Percentiles rank a stretch among this genome's conserved stretches.
phyloP scores from a whole-genome alignment of 2,888 invertebrate genomes.

The Unio pictorum region DNA sequence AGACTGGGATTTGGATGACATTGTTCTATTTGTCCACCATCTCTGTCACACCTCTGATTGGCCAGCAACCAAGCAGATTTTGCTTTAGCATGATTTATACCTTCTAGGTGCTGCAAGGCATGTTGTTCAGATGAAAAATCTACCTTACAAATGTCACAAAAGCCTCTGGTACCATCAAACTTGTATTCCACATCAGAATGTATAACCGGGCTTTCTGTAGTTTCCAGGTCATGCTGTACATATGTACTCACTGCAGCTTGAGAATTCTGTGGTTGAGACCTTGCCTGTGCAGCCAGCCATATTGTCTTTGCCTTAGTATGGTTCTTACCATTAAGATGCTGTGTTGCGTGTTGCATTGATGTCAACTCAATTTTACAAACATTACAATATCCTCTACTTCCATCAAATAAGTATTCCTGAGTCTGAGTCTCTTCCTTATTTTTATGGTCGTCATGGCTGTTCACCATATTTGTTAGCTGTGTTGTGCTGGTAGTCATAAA shows the following conservation, averaged over 20 bases:
- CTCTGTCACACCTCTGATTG: neutral
- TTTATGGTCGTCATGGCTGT: neutral
- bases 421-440: neutral
- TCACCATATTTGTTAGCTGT: neutral
- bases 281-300: neutral
- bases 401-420: conserved; percentile 20
- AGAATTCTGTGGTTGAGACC: no score
- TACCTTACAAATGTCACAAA: no score
- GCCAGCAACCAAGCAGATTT: neutral
- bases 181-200: no score
- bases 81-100: conserved; percentile 4
- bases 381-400: conserved; percentile 29
- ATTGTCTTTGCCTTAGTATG: conserved; percentile 24
- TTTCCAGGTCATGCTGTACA: no score
- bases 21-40: no score
- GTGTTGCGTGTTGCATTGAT: conserved; percentile 33
- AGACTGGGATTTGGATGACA: no score
- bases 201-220: no score
- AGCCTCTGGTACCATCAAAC: no score
- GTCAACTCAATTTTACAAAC: conserved; percentile 43
- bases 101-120: no score
- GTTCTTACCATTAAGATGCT: conserved; percentile 44
- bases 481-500: no score
- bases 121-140: no score
- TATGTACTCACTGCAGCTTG: no score